Conservation (phyloP, 2,888 invertebrate species). For the Ectemnius cavifrons region DNA sequence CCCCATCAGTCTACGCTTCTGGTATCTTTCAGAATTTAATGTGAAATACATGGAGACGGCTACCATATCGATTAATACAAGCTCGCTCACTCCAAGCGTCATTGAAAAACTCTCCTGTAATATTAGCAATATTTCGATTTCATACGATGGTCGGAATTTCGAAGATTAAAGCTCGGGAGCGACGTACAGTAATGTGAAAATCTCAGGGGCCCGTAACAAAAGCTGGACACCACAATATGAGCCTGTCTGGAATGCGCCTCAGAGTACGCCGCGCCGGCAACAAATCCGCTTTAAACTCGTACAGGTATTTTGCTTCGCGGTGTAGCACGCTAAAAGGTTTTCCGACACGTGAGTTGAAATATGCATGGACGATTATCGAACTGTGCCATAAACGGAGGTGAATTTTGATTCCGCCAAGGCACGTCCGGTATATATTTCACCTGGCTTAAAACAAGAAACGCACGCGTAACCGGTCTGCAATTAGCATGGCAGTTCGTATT, state of each 20-base stretch:
- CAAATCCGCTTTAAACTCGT: slow-evolving; percentile 59
- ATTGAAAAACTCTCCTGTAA: slow-evolving; percentile 18
- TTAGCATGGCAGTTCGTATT: too few species aligned
- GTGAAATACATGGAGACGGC: slow-evolving; percentile 36
- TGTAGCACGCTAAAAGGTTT: slow-evolving; percentile 58
- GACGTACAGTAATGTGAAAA: slow-evolving; percentile 30
- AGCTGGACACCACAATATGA: neutral
- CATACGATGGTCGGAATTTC: neutral
- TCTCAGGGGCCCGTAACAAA: slow-evolving; percentile 25
- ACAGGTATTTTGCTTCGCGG: slow-evolving; percentile 50
- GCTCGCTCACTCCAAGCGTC: slow-evolving; percentile 13
- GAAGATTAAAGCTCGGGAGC: neutral
- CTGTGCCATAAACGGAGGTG: slow-evolving; percentile 52
- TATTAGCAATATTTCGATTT: slow-evolving; percentile 1
- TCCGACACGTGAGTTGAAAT: slow-evolving; percentile 59
- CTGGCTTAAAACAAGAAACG: slow-evolving; percentile 17
- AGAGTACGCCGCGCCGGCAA: slow-evolving; percentile 17
- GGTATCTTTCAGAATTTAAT: slow-evolving; percentile 46
- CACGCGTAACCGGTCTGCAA: too few species aligned
- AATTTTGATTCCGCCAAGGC: slow-evolving; percentile 58
- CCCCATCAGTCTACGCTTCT: slow-evolving; percentile 21
- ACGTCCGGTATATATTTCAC: slow-evolving; percentile 26
- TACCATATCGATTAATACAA: slow-evolving; percentile 24
- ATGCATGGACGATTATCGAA: slow-evolving; percentile 63
- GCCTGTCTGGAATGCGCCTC: slow-evolving; percentile 12